A percentile compares a stretch with the other conserved stretches of the same genome.
Conservation (phyloP, 1,140 invertebrate genomes). For the Lerema accius region DNA sequence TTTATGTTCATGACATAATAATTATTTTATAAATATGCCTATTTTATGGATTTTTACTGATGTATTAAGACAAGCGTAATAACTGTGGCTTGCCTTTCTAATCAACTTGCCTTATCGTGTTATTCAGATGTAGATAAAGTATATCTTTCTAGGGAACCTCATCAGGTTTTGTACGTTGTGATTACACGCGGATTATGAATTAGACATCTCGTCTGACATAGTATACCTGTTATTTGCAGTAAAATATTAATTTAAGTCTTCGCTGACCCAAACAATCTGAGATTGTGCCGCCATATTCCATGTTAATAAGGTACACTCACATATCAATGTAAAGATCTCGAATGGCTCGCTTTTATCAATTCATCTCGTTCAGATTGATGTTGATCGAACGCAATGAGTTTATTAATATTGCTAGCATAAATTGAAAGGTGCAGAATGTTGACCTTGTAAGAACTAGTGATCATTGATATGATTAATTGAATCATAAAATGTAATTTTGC, state of each 20-base stretch:
- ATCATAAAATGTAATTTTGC: constrained; percentile 36
- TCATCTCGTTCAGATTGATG: constrained; percentile 48
- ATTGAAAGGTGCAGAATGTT: constrained; percentile 45
- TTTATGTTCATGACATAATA: constrained; percentile 69
- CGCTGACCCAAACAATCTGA: constrained; percentile 8
- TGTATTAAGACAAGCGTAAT: constrained; percentile 54
- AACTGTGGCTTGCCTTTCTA: constrained; percentile 70
- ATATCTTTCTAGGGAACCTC: constrained; percentile 40
- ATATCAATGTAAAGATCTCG: constrained; percentile 48
- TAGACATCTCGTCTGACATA: constrained; percentile 10
- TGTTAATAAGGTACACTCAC: constrained; percentile 42
- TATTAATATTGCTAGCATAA: constrained; percentile 40
- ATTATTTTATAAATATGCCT: constrained; percentile 44
- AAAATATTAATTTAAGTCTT: constrained; percentile 9
- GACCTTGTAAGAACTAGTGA: constrained; percentile 45
- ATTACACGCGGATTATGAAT: constrained; percentile 5
- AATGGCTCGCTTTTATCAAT: constrained; percentile 44
- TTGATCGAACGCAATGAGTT: constrained; percentile 50
- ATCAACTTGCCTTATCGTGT: constrained; percentile 70
- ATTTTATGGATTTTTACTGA: constrained; percentile 45
- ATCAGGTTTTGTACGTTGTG: constrained; percentile 28
- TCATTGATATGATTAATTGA: constrained; percentile 40
- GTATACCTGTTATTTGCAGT: constrained; percentile 2
- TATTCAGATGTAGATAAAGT: constrained; percentile 48
- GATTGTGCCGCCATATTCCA: constrained; percentile 30